Evolutionary conservation across 2,797 vertebrate genomes (phyloP).

Genomic region (Falco berigora): DNA sequence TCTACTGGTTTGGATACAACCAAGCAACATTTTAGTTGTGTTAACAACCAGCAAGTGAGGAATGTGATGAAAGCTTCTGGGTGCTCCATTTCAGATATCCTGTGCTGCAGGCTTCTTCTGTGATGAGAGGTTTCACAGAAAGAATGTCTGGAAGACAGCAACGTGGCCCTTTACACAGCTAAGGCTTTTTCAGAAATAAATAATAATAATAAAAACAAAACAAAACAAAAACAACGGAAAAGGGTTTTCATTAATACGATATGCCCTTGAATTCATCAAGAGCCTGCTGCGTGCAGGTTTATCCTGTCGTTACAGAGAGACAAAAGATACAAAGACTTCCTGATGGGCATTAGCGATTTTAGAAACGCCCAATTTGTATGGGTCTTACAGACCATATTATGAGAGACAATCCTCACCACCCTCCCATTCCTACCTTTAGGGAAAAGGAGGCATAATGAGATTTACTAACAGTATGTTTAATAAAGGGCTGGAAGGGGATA

Average conservation of each 20-base stretch:
- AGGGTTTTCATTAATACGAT: neutral
- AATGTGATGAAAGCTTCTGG: neutral
- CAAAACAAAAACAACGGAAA: neutral
- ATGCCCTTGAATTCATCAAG: neutral
- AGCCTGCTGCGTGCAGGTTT: slow-evolving; percentile 30
- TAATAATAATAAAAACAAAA: too few species aligned
- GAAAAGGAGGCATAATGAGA: slow-evolving; percentile 6
- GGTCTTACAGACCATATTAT: slow-evolving; percentile 13
- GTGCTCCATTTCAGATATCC: neutral
- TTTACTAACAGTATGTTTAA: slow-evolving; percentile 51
- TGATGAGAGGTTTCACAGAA: slow-evolving; percentile 30
- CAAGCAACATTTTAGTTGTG: neutral
- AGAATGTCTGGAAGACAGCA: slow-evolving; percentile 15
- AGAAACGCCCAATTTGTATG: slow-evolving; percentile 37
- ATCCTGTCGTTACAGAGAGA: slow-evolving; percentile 16
- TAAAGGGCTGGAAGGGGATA: slow-evolving; percentile 27
- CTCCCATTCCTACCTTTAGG: neutral
- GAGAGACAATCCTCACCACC: neutral
- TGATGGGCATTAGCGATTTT: neutral
- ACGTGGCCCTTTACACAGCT: neutral
- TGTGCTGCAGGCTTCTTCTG: neutral
- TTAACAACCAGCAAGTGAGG: neutral
- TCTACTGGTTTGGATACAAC: neutral
- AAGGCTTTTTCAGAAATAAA: slow-evolving; percentile 4
- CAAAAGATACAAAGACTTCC: slow-evolving; percentile 37